Conservation (phyloP, 37 sponge, comb jelly and placozoan species). For the Crambe crambe region DNA sequence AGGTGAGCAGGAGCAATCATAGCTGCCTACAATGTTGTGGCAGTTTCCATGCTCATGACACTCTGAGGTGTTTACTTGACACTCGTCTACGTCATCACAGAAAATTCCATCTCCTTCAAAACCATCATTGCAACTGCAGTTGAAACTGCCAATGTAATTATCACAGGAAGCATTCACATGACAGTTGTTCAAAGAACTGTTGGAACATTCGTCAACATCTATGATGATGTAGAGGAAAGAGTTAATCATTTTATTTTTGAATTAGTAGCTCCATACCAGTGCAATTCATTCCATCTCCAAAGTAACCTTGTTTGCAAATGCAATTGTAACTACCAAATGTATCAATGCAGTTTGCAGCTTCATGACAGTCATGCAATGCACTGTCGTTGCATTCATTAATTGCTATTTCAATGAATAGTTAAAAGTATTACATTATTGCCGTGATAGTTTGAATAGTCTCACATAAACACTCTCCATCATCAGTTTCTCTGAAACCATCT, state of each 20-base stretch:
- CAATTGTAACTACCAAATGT: too few species aligned
- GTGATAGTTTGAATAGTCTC: neutral
- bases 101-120: constrained; percentile 39
- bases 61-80: neutral
- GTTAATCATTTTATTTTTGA: too few species aligned
- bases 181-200: constrained; percentile 13
- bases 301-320: too few species aligned
- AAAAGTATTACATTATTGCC: constrained; percentile 12
- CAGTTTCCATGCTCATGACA: constrained; percentile 48
- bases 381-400: too few species aligned
- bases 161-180: constrained; percentile 22
- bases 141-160: constrained; percentile 37
- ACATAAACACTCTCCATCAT: too few species aligned
- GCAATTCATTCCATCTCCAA: too few species aligned
- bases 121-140: constrained; percentile 31
- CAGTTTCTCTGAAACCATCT: constrained; percentile 22
- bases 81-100: constrained; percentile 71
- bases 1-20: constrained; percentile 30
- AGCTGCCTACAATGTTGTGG: constrained; percentile 60
- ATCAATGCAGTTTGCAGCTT: too few species aligned
- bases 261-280: too few species aligned
- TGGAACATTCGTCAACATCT: too few species aligned
- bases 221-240: too few species aligned
- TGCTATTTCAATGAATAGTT: constrained; percentile 4
- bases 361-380: too few species aligned